Conservation (phyloP, 23 tunicate species). For the Ciona savignyi region DNA sequence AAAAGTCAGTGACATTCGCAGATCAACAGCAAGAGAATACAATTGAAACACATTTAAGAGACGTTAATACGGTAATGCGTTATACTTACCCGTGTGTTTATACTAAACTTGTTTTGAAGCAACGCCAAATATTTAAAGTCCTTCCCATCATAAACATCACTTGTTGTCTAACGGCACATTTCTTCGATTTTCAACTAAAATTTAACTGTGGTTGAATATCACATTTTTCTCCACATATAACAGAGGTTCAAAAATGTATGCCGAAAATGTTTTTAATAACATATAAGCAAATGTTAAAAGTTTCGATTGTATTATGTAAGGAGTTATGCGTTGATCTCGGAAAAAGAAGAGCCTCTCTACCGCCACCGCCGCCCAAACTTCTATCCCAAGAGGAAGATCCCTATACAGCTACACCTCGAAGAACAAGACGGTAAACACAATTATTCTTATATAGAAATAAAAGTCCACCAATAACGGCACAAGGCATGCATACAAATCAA, state of each 20-base stretch:
- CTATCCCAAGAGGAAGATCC: slow-evolving; percentile 6
- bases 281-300: not conserved
- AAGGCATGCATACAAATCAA: too few relatives aligned
- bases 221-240: not conserved
- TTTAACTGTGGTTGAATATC: not conserved
- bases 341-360: slow-evolving; percentile 26
- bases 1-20: slow-evolving; percentile 40
- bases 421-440: slow-evolving; percentile 7
- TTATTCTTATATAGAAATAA: too few relatives aligned
- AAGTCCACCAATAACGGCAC: too few relatives aligned
- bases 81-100: too few relatives aligned
- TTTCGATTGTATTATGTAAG: not conserved
- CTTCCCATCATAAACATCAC: too few relatives aligned
- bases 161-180: too few relatives aligned
- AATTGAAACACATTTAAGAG: too few relatives aligned
- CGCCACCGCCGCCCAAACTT: slow-evolving; percentile 36
- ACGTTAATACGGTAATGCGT: too few relatives aligned
- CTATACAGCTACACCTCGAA: not conserved
- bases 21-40: too few relatives aligned
- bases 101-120: too few relatives aligned
- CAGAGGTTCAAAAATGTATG: not conserved
- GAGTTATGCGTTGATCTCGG: not conserved
- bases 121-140: too few relatives aligned
- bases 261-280: not conserved
- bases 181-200: too few relatives aligned